Base-by-base conservation (phyloP, 2,113 vertebrate species). In the Meleagris gallopavo region DNA sequence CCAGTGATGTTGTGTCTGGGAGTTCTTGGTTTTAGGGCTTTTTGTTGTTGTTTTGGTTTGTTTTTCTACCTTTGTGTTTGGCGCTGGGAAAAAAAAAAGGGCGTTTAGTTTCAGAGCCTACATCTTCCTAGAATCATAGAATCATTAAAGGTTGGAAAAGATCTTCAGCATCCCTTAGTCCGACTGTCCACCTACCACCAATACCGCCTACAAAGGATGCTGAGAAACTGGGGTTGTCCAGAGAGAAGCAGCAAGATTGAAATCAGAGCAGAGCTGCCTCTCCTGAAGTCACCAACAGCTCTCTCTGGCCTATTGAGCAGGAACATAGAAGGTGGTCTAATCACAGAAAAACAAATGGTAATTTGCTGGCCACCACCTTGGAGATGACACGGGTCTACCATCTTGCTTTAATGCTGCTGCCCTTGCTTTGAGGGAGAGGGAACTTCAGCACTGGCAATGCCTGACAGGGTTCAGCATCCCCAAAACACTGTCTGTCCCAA, bases 381-480 rank as follows among this genome's bases (percentile, higher is more conserved):
- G n/a, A 60, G n/a, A 18, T 9, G 32, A 34, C 14, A 15, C 20
- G 17, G 29, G 27, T 58, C 43, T 48, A 27, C 34, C 57, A 32
- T 8, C 60, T 25, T 15, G 60, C 60, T 62, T 62, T 36, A 62
- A 15, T 17, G 34, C 60, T 38, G 15, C 15, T 38, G 54, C 36
- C 19, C 18, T 76, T 22, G 12, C 25, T 15, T 12, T 11, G 61
- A 17, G 10, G 4, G 29, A 40, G 13, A 1, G 4, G 36, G 29
- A 27, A 40, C 11, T 10, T 34, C 34, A 3, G 32, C 1, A 19
- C 46, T 24, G 25, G 19, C 11, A 34, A 4, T 29, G 6, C 40
- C 52, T 32, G 46, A 8, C 6, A 1, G 1, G 38, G 24, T 43
- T 40, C 3, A 3, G 4, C 1, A 1, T 61, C 36, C 43, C 8